Evolutionary conservation across 2,888 invertebrate species (phyloP).

Genomic region (Idaea biselata): DNA sequence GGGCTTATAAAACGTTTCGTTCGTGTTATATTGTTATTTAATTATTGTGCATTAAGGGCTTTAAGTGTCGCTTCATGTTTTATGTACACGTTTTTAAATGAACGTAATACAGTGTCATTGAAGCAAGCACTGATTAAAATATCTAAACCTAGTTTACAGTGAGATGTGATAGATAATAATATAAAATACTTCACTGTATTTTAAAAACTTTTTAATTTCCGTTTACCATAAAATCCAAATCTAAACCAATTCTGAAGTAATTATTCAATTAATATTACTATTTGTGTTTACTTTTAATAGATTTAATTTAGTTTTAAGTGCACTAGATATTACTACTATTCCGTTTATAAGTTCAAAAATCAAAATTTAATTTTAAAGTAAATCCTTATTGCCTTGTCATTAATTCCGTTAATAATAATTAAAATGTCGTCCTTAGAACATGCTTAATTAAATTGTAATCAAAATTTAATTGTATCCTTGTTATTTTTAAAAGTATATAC

Average conservation of each 20-base stretch:
- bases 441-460: no score
- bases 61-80: neutral
- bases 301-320: no score
- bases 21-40: constrained; percentile 15
- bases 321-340: no score
- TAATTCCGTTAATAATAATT: constrained; percentile 47
- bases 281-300: no score
- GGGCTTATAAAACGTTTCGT: constrained; percentile 16
- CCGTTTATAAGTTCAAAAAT: no score
- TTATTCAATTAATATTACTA: no score
- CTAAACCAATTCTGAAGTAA: no score
- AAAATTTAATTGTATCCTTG: no score
- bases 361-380: no score
- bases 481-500: no score
- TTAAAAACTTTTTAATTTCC: neutral
- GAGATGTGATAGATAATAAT: no score
- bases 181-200: neutral
- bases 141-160: neutral
- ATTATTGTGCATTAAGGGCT: constrained; percentile 7
- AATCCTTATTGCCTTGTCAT: constrained; percentile 36
- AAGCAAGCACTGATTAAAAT: neutral
- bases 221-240: no score
- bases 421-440: constrained; percentile 58
- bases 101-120: neutral
- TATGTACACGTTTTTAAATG: neutral